Evolutionary conservation across 2,888 invertebrate species (phyloP), one percentile per base, ranked within the genome.

Genomic region (Athetis lepigone): DNA sequence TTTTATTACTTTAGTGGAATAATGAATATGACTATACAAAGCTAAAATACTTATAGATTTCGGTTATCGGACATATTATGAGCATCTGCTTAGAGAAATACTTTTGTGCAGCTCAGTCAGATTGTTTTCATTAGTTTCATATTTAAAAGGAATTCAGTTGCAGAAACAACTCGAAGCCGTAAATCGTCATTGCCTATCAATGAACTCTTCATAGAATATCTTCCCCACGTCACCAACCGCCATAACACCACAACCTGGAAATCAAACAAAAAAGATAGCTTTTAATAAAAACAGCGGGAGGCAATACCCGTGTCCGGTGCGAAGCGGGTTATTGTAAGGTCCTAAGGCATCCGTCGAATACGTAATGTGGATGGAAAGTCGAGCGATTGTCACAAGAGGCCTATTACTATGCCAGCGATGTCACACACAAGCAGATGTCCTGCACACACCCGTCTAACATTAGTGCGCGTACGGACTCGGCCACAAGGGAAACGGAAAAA

Each of bases 351-450:
- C 76, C 72, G 74, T 74, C 81, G 89, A 85, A 90, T 89, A 89
- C 89, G 81, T 84, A 89, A 87, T 85, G 83, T 79, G 59, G 83
- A 81, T 89, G 91, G 90, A 91, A 90, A 92, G 92, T 90, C 86
- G 83, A 79, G 79, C 86, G 85, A 80, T 84, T 85, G 88, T 88
- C 86, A 81, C 86, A 82, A 82, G 77, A 81, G 80, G 79, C 70
- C 82, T 81, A 87, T 91, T 90, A 85, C 83, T 90, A 92, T 92
- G 87, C 91, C 72, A 73, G 64, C 63, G 80, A 69, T 81, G 89
- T 86, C 81, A 76, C 76, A 71, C 71, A 65, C 75, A 68, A 80
- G 84, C 90, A 90, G 87, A 89, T 91, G 91, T 85, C 83, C 75
- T 84, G 83, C 80, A 77, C 80, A 77, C 82, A 72, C 77, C 70